Evolutionary conservation across 2,113 vertebrate genomes (phyloP), one percentile per base, ranked within the genome.

Genomic region (Pelobates fuscus): DNA sequence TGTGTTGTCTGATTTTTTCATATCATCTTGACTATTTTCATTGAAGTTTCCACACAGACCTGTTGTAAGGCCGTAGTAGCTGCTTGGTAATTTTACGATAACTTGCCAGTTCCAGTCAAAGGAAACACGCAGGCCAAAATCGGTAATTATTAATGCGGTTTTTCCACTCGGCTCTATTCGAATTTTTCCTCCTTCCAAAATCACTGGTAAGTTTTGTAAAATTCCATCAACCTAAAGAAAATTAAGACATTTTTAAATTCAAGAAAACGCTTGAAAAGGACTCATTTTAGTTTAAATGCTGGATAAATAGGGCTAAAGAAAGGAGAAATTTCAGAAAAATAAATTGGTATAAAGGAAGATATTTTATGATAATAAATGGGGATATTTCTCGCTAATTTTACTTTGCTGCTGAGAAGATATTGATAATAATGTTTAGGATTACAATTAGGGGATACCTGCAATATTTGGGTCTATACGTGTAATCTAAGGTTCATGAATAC

Each of bases 11-110:
- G 69, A 87, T 67, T 81, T 79, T 43, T 24, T 79, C 57, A 89
- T 83, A n/a, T 96, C 92, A 0, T 95, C 91, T 0, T 0, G 0
- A 0, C 0, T 0, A 0, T 84, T 30, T 0, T 87, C 87, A 0
- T 93, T 88, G 78, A 90, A 94, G 83, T 95, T 94, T 0, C 95
- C 93, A 0, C 94, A 95, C 55, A 96, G 88, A 27, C 95, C 94
- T 0, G 91, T 90, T 1, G 95, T 80, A 21, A 77, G 6, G 0
- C 66, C 64, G 0, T 82, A 61, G 1, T 94, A 96, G 63, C 81
- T 86, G 52, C 83, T 79, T 1, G 94, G 92, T 63, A 89, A 87
- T 1, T 58, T 81, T 18, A 84, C 81, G 0, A 80, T 61, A 17
- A 93, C 65, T 0, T 3, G 25, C 73, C 80, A 79, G 0, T 86